These are phyloP conservation scores for Platycheirus albimanus DNA, from an alignment of 2,888 invertebrate genomes.

Conservation along the genomic window DNA sequence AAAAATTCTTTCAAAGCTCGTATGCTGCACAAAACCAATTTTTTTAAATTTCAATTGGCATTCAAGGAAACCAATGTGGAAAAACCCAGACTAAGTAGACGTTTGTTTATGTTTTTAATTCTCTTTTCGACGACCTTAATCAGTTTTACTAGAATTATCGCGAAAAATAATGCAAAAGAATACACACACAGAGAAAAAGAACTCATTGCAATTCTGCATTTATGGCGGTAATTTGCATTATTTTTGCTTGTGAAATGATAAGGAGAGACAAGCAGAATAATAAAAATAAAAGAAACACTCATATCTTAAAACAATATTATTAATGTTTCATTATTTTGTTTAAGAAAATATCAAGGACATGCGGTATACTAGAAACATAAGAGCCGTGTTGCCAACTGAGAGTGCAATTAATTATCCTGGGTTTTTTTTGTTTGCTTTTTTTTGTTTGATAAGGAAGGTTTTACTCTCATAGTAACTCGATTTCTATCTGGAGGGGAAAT, in stretches of 20 bases:
- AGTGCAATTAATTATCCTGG: slow-evolving; percentile 43
- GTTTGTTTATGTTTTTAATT: slow-evolving; percentile 1
- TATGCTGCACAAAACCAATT: background rate
- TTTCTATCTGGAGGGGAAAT: background rate
- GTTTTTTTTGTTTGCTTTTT: background rate
- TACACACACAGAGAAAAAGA: too few relatives aligned
- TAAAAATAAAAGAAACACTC: background rate
- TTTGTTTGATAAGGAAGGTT: too few relatives aligned
- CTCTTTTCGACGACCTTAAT: slow-evolving; percentile 43
- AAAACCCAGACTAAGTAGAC: slow-evolving; percentile 26
- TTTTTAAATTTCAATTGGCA: background rate
- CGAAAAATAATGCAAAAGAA: too few relatives aligned
- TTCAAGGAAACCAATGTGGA: slow-evolving; percentile 36
- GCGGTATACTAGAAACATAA: background rate
- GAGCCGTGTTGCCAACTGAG: slow-evolving; percentile 38
- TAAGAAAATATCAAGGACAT: slow-evolving; percentile 5
- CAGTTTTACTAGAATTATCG: slow-evolving; percentile 49
- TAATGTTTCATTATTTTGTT: slow-evolving; percentile 15
- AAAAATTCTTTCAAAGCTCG: slow-evolving; percentile 4
- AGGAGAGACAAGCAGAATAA: background rate
- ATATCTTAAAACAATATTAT: background rate
- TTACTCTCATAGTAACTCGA: slow-evolving; percentile 8
- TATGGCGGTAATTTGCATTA: slow-evolving; percentile 69
- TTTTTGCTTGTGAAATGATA: slow-evolving; percentile 54
- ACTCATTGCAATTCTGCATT: too few relatives aligned